phyloP scores from a whole-genome alignment of 1,140 invertebrate genomes.

The Oncopodura yosiiana region DNA sequence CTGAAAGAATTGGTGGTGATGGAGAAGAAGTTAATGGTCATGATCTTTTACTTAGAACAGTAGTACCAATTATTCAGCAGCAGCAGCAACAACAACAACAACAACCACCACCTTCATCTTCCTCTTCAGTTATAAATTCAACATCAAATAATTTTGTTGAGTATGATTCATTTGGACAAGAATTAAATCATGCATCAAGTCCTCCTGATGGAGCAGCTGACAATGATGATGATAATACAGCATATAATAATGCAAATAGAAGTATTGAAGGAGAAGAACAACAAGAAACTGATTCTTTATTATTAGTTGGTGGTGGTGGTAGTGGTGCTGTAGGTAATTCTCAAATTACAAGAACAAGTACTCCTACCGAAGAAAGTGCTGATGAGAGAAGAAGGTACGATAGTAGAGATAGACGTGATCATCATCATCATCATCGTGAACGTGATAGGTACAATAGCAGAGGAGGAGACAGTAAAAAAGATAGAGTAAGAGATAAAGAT shows the following conservation, averaged over 20 bases:
- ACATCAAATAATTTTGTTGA: no score
- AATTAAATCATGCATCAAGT: no score
- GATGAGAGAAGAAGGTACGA: not conserved
- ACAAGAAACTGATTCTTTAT: conserved; percentile 36
- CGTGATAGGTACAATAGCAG: no score
- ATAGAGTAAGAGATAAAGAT: not conserved
- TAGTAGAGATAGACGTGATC: conserved; percentile 1
- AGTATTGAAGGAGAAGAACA: conserved; percentile 7
- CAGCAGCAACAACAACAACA: conserved; percentile 37
- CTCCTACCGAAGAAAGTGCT: conserved; percentile 12
- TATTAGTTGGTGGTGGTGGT: conserved; percentile 25
- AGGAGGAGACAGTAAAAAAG: conserved; percentile 34
- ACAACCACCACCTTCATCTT: conserved; percentile 1
- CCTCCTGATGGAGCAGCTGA: no score
- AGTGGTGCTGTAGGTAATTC: conserved; percentile 29
- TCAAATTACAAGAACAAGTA: no score
- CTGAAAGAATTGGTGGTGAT: conserved; percentile 21
- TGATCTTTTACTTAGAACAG: not conserved
- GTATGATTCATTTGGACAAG: no score
- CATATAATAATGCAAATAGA: not conserved
- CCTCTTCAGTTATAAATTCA: not conserved
- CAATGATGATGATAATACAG: not conserved
- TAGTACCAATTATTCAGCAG: not conserved
- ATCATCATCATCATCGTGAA: conserved; percentile 13
- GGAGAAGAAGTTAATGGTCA: conserved; percentile 17